A percentile compares a stretch with the other conserved stretches of the same genome.
Conservation (phyloP, 1,140 invertebrate genomes). For the Brachionus rotundiformis region DNA sequence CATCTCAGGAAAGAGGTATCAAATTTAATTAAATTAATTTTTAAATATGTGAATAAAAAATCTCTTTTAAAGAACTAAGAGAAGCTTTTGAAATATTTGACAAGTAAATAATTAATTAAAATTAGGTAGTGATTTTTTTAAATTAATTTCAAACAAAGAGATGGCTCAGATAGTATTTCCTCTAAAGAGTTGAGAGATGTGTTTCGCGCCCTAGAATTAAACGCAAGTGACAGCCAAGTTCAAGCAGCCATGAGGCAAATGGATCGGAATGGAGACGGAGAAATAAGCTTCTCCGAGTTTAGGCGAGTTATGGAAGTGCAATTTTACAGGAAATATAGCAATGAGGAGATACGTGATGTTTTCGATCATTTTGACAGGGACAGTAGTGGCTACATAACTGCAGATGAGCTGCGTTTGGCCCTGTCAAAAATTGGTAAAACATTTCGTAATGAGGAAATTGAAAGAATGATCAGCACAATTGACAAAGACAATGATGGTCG, state of each 20-base stretch:
- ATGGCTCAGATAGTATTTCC: conserved; percentile 30
- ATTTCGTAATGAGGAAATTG: conserved; percentile 30
- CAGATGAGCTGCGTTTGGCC: not conserved
- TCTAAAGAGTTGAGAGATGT: conserved; percentile 26
- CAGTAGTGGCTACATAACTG: conserved; percentile 26
- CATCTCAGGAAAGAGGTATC: conserved; percentile 29
- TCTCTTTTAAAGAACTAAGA: conserved; percentile 30
- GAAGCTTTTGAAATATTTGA: conserved; percentile 50
- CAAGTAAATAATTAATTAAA: conserved; percentile 11
- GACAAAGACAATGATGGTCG: conserved; percentile 44
- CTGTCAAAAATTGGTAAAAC: conserved; percentile 21
- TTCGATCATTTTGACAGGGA: conserved; percentile 47
- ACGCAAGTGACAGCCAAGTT: not conserved
- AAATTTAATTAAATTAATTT: not conserved
- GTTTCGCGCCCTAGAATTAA: conserved; percentile 23
- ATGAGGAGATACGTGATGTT: not conserved
- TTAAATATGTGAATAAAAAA: not conserved
- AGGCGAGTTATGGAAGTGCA: conserved; percentile 17
- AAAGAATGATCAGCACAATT: conserved; percentile 27
- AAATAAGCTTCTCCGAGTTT: conserved; percentile 38
- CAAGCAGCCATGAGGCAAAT: conserved; percentile 19
- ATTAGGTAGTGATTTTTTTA: too few species aligned
- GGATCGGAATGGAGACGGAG: conserved; percentile 20
- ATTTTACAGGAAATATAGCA: conserved; percentile 10
- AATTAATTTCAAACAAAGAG: conserved; percentile 29